Evolutionary conservation across 2,888 invertebrate species (phyloP).

Genomic region (Vanessa cardui): DNA sequence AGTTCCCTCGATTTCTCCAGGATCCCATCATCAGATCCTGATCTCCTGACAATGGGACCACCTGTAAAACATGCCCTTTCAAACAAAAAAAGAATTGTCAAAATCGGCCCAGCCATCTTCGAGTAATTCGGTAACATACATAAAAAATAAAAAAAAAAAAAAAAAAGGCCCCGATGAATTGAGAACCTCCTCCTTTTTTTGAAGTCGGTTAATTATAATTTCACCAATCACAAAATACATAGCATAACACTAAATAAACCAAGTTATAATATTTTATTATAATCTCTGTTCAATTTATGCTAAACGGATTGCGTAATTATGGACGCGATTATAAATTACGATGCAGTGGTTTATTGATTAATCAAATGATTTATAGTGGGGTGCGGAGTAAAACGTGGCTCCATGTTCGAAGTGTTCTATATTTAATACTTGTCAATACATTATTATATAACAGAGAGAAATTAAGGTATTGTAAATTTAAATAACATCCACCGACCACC

Average conservation of each 20-base stretch:
- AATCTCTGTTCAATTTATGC: constrained; percentile 9
- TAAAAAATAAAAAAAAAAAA: too few species aligned
- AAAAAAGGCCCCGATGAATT: too few species aligned
- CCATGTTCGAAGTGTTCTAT: background rate
- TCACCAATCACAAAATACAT: too few species aligned
- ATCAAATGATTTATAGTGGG: constrained; percentile 16
- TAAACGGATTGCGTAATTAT: constrained; percentile 10
- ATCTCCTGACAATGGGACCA: too few species aligned
- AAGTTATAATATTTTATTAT: background rate
- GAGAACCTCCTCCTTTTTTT: too few species aligned
- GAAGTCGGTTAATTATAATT: too few species aligned
- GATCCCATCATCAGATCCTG: too few species aligned
- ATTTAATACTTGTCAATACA: background rate
- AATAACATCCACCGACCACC: background rate
- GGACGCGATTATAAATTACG: constrained; percentile 15
- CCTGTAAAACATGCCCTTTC: too few species aligned
- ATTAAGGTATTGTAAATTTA: background rate
- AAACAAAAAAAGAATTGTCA: too few species aligned
- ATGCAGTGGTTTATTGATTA: constrained; percentile 14
- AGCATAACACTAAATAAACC: background rate
- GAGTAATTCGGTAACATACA: too few species aligned
- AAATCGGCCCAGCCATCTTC: too few species aligned
- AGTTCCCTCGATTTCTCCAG: too few species aligned
- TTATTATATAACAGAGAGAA: background rate
- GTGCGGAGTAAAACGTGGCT: background rate